Conservation (phyloP, 2,797 vertebrate species). For the Poecilia wingei region DNA sequence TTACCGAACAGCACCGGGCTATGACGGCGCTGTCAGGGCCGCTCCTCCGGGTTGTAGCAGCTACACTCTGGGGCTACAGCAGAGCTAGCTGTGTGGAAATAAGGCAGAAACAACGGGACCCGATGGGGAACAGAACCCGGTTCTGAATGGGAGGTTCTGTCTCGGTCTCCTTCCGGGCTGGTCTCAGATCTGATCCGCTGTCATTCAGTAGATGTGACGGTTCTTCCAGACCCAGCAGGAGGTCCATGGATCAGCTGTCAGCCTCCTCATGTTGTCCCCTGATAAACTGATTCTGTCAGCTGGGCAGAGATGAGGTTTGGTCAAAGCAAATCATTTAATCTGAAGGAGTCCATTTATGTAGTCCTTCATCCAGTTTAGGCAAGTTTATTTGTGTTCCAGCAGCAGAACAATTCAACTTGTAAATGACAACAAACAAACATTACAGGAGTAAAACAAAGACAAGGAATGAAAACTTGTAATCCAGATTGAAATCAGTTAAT, state of each 20-base stretch:
- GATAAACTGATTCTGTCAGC: neutral
- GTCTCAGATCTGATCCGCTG: conserved; percentile 34
- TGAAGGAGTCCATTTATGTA: neutral
- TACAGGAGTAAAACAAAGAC: neutral
- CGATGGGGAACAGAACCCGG: neutral
- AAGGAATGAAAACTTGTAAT: neutral
- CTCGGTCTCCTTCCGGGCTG: neutral
- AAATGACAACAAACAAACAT: neutral
- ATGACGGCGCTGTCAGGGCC: neutral
- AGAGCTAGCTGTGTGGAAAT: conserved; percentile 13
- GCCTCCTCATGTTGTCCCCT: neutral
- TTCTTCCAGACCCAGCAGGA: conserved; percentile 29
- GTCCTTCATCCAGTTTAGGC: neutral
- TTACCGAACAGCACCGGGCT: neutral
- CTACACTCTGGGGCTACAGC: conserved; percentile 29
- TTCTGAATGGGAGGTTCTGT: neutral
- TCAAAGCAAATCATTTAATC: neutral
- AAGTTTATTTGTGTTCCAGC: neutral
- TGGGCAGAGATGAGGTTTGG: too few species aligned
- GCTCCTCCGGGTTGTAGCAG: neutral
- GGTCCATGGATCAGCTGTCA: conserved; percentile 27
- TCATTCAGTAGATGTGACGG: conserved; percentile 46
- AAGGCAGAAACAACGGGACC: neutral
- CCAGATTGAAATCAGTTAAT: neutral
- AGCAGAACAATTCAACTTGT: neutral